Evolutionary conservation across 2,797 vertebrate genomes (phyloP), one percentile per base, ranked within the genome.

Genomic region (Kryptopterus vitreolus): DNA sequence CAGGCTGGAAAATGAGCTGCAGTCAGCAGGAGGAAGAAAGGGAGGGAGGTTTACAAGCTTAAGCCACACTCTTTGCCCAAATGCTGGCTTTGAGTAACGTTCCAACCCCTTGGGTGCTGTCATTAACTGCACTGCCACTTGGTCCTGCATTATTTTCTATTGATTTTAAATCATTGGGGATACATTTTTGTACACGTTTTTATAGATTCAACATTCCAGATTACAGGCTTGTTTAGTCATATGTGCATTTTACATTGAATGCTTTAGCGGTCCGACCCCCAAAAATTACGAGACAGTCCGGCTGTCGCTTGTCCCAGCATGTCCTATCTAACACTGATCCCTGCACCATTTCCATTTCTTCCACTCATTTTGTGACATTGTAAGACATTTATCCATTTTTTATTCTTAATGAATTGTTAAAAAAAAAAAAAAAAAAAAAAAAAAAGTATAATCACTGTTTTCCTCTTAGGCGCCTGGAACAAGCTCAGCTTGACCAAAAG

Each of bases 401-500:
- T 48, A 53, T 52, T 48, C 24, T 26, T 26, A 79, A 24, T n/a
- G 15, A 78, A 78, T 22, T 76, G 55, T 79, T n/a, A n/a, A n/a
- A n/a, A n/a, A n/a, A n/a, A 84, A 78, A 77, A 50, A 80, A 78
- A 83, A 84, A 78, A 77, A 50, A 80, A 78, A 83, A 84, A 78
- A 77, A 50, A 80, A 78, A 83, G 78, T 62, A 3, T 43, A 81
- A 79, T 80, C 62, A 61, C 70, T 63, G 81, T 80, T 78, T 83
- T 81, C 93, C 93, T 94, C 92, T 90, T 95, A 98, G 97, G 97
- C 96, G 92, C 95, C 96, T 86, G 97, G 97, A 94, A 93, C 95
- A 92, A 97, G 96, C 94, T 96, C 96, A 90, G 96, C 96, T 95
- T 99, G 96, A 99, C 95, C 93, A 90, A 94, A 95, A 94, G 93